These are phyloP conservation scores for Drosophila nr. fundita DNA, from an alignment of 2,888 invertebrate genomes.

Conservation along the genomic window DNA sequence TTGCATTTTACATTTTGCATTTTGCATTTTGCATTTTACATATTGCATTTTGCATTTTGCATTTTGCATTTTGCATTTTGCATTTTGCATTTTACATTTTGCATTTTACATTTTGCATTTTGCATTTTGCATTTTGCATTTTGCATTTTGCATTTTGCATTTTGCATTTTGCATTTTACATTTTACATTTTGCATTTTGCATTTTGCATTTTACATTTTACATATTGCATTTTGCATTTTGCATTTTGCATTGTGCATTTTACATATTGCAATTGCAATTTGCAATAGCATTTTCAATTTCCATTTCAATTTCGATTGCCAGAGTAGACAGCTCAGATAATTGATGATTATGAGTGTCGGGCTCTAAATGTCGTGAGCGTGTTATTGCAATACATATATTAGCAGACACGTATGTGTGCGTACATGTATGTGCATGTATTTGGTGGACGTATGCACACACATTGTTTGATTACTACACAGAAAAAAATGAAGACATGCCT, in stretches of 20 bases:
- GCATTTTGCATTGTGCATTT: slow-evolving; percentile 32
- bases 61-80: slow-evolving; percentile 26
- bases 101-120: slow-evolving; percentile 11
- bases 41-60: slow-evolving; percentile 20
- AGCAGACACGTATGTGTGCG: not conserved
- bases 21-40: slow-evolving; percentile 13
- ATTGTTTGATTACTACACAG: slow-evolving; percentile 1
- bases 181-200: slow-evolving; percentile 10
- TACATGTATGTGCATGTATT: not conserved
- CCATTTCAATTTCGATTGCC: slow-evolving; percentile 52
- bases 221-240: slow-evolving; percentile 11
- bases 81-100: slow-evolving; percentile 16
- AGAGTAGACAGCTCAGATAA: slow-evolving; percentile 66
- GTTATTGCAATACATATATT: slow-evolving; percentile 35
- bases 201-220: slow-evolving; percentile 12
- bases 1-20: not conserved
- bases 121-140: slow-evolving; percentile 29
- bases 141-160: slow-evolving; percentile 27
- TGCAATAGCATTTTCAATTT: slow-evolving; percentile 28
- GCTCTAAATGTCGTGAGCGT: slow-evolving; percentile 67
- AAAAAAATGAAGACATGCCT: not conserved
- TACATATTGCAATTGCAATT: slow-evolving; percentile 21
- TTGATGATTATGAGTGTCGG: slow-evolving; percentile 74
- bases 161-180: not conserved
- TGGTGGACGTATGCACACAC: not conserved